Evolutionary conservation across 2,888 invertebrate species (phyloP).

Genomic region (Hoplodrina blanda): DNA sequence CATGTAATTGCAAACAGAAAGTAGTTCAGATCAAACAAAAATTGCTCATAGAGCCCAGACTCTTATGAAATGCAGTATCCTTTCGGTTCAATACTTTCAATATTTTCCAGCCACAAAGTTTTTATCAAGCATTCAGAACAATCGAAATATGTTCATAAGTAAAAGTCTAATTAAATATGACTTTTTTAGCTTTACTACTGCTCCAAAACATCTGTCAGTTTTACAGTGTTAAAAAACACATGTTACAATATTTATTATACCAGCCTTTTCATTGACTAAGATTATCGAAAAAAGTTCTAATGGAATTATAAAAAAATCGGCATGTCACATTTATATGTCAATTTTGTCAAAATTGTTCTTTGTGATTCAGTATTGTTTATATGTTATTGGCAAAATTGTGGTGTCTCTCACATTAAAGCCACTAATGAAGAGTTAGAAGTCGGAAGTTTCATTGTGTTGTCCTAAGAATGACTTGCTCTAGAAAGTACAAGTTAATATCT

Average conservation of each 20-base stretch:
- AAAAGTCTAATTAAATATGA: too few relatives aligned
- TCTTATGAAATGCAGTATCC: too few relatives aligned
- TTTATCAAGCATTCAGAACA: too few relatives aligned
- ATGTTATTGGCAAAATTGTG: slow-evolving; percentile 15
- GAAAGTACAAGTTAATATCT: slow-evolving; percentile 18
- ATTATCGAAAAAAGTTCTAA: background rate
- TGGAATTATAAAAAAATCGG: slow-evolving; percentile 8
- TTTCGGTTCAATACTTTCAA: too few relatives aligned
- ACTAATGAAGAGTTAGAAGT: background rate
- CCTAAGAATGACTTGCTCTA: slow-evolving; percentile 3
- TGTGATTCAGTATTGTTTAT: slow-evolving; percentile 12
- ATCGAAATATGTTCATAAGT: too few relatives aligned
- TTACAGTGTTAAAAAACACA: background rate
- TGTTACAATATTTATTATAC: too few relatives aligned
- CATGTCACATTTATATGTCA: slow-evolving; percentile 46
- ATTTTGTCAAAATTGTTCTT: slow-evolving; percentile 36
- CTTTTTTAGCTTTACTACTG: background rate
- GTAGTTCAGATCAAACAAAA: background rate
- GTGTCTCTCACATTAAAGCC: background rate
- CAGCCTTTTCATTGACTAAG: background rate
- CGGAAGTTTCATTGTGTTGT: slow-evolving; percentile 11
- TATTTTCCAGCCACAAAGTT: too few relatives aligned
- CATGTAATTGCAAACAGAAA: too few relatives aligned
- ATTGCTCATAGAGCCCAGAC: background rate
- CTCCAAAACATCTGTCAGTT: background rate